Conservation (phyloP, 1,140 invertebrate species). For the Heliconius hermathena region DNA sequence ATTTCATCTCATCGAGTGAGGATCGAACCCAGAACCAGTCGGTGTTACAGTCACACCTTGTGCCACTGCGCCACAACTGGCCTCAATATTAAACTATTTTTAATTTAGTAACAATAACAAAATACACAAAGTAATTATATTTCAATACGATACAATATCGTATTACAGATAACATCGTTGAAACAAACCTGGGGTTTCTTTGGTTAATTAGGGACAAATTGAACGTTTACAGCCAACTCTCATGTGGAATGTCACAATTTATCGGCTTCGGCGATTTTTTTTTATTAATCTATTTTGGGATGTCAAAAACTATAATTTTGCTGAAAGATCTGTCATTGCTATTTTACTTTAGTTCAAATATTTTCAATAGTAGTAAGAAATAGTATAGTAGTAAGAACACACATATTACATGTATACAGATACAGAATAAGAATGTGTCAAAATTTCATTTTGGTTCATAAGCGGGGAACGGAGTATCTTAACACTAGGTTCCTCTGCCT, state of each 20-base stretch:
- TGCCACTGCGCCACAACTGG: no score
- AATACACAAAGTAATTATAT: constrained; percentile 31
- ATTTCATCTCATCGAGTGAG: no score
- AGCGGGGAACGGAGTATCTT: no score
- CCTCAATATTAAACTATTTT: neutral
- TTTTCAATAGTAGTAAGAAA: no score
- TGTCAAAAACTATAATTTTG: neutral
- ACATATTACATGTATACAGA: no score
- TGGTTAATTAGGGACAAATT: constrained; percentile 68
- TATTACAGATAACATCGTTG: constrained; percentile 53
- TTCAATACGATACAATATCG: constrained; percentile 42
- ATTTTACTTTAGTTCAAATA: no score
- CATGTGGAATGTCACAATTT: neutral
- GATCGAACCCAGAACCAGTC: no score
- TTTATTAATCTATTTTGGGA: neutral
- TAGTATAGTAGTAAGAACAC: no score
- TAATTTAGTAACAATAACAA: constrained; percentile 21
- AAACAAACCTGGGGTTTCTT: constrained; percentile 58
- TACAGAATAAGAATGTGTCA: no score
- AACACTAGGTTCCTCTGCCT: no score
- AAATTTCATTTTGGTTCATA: no score
- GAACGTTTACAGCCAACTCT: constrained; percentile 56
- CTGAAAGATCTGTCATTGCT: neutral
- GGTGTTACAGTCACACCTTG: no score
- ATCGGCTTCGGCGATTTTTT: neutral